Evolutionary conservation across 2,888 invertebrate species (phyloP).

Genomic region (Lepidochrysops patricia): DNA sequence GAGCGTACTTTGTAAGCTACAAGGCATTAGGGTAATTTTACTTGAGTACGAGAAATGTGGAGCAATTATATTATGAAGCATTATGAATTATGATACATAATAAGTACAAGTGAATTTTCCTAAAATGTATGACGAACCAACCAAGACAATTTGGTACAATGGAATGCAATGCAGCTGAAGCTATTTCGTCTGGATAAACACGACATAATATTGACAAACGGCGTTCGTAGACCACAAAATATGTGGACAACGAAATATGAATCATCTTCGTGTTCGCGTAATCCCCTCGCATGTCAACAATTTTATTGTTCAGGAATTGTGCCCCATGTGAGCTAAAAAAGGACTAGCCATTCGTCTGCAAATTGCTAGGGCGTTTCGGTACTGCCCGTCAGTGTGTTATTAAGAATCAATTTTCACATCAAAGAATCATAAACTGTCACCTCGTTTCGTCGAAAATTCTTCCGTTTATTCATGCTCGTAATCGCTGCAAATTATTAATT

Average conservation of each 20-base stretch:
- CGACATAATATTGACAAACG: constrained; percentile 23
- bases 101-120: background rate
- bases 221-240: constrained; percentile 20
- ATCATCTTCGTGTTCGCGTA: constrained; percentile 26
- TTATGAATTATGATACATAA: background rate
- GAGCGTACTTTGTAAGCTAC: background rate
- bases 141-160: background rate
- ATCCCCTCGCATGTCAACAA: constrained; percentile 8
- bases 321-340: constrained; percentile 17
- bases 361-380: constrained; percentile 38
- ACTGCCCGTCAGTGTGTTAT: constrained; percentile 47
- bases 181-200: constrained; percentile 18
- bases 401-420: constrained; percentile 63
- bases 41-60: background rate
- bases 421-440: constrained; percentile 25
- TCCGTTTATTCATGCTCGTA: constrained; percentile 18
- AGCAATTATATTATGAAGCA: background rate
- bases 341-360: constrained; percentile 41
- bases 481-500: background rate
- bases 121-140: background rate
- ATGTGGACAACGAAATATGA: constrained; percentile 20
- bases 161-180: constrained; percentile 9
- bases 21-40: background rate
- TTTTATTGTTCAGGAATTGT: constrained; percentile 16
- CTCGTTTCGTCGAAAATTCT: constrained; percentile 15